Conservation (phyloP, 1,140 invertebrate genomes). For the Drosophila mayri region DNA sequence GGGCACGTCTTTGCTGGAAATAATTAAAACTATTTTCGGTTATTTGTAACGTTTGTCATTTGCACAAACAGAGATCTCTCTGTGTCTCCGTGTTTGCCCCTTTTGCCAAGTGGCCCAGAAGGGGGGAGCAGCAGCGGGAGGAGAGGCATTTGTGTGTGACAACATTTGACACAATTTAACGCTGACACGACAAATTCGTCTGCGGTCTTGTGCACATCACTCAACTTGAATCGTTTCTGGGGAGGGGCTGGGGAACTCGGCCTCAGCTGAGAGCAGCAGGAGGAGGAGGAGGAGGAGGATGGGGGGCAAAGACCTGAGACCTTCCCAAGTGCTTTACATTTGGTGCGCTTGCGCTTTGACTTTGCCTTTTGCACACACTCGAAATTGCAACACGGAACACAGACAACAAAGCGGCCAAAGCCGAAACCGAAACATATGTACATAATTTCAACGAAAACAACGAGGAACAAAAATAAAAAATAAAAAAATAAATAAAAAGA, state of each 20-base stretch:
- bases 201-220: slow-evolving; percentile 26
- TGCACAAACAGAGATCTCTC: slow-evolving; percentile 26
- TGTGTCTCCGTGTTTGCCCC: slow-evolving; percentile 8
- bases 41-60: slow-evolving; percentile 72
- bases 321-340: slow-evolving; percentile 55
- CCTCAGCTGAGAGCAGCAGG: neutral
- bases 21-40: slow-evolving; percentile 65
- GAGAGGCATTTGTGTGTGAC: slow-evolving; percentile 50
- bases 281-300: neutral
- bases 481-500: too few species aligned
- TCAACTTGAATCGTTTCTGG: slow-evolving; percentile 24
- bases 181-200: slow-evolving; percentile 63
- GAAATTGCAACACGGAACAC: slow-evolving; percentile 65
- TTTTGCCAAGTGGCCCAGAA: neutral
- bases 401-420: slow-evolving; percentile 22
- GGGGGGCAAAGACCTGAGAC: slow-evolving; percentile 4
- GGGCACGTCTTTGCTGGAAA: slow-evolving; percentile 55
- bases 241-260: neutral
- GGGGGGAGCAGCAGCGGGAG: neutral
- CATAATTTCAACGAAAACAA: slow-evolving; percentile 5
- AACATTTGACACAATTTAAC: slow-evolving; percentile 76
- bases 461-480: neutral
- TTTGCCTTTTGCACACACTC: slow-evolving; percentile 50
- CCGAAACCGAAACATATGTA: slow-evolving; percentile 18
- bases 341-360: slow-evolving; percentile 60